Base-by-base conservation (phyloP, 2,113 vertebrate species). In the Mungos mungo region DNA sequence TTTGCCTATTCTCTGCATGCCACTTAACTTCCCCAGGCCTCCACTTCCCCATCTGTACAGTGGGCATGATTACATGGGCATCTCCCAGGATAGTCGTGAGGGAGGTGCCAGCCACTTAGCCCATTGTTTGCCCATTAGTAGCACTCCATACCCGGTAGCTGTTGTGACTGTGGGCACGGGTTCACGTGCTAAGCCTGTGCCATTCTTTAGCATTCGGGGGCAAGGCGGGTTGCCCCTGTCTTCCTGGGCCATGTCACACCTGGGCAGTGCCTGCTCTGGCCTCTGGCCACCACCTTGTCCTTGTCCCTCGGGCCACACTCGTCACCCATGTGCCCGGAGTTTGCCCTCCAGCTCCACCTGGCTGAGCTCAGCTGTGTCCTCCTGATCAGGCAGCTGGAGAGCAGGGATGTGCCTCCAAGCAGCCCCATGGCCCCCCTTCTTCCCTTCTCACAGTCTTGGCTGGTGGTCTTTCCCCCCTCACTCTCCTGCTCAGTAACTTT, bases 201-300 rank as follows among this genome's bases (percentile, higher is more conserved):
- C 79, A 38, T 63, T 65, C 14, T 60, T 79, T 76, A n/a, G 63
- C 25, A 50, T 38, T 7, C 50, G 33, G n/a, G 23, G 18, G 82
- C 63, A 54, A 68, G 80, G 15, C 4, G 2, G 81, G 19, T 71
- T 60, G 65, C 27, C 66, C 52, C 63, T 54, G 2, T 25, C 45
- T 82, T 90, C 71, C 80, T 23, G 81, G 50, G 52, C 83, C 52
- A 12, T 41, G 4, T 29, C n/a, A 45, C 52, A n/a, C 90, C 47
- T 23, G 21, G 66, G 93, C 33, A 31, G 21, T 63, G 50, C 69
- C 63, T 65, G 10, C 25, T 66, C 69, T 77, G 90, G 33, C 82
- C 45, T 92, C 74, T 60, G 85, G 65, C 96, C 76, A 83, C 91
- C 86, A 91, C 52, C 82, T 94, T 77, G 91, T 90, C 95, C 93